A percentile compares a stretch with the other conserved stretches of the same genome.
Conservation (phyloP, 1,140 invertebrate species). For the Manduca sexta region DNA sequence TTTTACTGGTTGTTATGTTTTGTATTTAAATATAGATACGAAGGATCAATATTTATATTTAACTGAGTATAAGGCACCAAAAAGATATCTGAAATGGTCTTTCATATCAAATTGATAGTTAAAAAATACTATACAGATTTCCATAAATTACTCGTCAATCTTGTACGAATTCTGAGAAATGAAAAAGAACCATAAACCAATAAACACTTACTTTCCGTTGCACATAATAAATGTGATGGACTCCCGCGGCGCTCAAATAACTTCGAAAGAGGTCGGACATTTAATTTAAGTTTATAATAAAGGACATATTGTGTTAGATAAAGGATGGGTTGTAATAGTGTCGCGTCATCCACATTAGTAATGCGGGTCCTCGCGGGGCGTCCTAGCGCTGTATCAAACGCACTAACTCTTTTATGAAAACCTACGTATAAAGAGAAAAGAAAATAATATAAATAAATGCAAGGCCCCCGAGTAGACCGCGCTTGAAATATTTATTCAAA, state of each 20-base stretch:
- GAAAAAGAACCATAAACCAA: conserved; percentile 41
- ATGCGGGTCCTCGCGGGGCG: conserved; percentile 52
- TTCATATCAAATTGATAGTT: too few species aligned
- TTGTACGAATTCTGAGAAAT: conserved; percentile 23
- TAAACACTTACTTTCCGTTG: conserved; percentile 39
- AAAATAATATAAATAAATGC: conserved; percentile 54
- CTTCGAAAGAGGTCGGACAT: conserved; percentile 50
- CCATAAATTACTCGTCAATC: conserved; percentile 30
- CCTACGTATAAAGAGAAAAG: conserved; percentile 36
- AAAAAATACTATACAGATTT: conserved; percentile 5
- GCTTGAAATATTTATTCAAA: conserved; percentile 69
- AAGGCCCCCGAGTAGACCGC: conserved; percentile 29
- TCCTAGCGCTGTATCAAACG: conserved; percentile 11
- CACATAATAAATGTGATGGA: conserved; percentile 40
- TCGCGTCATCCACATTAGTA: conserved; percentile 58
- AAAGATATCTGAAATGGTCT: too few species aligned
- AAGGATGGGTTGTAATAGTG: conserved; percentile 64
- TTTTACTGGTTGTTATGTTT: too few species aligned
- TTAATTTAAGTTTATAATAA: conserved; percentile 62
- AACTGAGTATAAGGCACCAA: too few species aligned
- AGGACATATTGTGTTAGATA: conserved; percentile 65
- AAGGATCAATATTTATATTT: too few species aligned
- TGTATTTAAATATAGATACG: too few species aligned
- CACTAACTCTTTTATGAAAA: not conserved
- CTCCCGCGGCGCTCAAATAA: conserved; percentile 53